Evolutionary conservation across 2,113 vertebrate species (phyloP).

Genomic region (Microtus pennsylvanicus): DNA sequence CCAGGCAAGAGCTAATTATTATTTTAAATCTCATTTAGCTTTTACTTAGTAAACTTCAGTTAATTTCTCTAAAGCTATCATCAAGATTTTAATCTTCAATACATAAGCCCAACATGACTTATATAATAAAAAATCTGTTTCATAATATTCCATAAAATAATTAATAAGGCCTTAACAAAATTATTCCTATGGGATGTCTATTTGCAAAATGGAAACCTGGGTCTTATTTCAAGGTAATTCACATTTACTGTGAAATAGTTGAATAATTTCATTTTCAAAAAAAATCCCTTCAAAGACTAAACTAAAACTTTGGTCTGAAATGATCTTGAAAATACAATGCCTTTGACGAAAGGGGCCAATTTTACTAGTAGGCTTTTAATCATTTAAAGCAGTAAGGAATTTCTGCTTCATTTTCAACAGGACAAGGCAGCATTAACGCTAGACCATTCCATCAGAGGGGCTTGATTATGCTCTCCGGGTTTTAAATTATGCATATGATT

Average conservation of each 20-base stretch:
- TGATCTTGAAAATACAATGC: slow-evolving; percentile 67
- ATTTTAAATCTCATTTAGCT: background rate
- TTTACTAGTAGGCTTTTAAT: slow-evolving; percentile 70
- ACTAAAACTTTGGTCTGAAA: slow-evolving; percentile 42
- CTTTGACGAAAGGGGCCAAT: slow-evolving; percentile 57
- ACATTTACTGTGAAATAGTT: slow-evolving; percentile 42
- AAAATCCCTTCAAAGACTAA: background rate
- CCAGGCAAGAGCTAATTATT: background rate
- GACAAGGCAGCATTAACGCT: slow-evolving; percentile 77
- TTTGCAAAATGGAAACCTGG: slow-evolving; percentile 20
- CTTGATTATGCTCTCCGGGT: slow-evolving; percentile 81
- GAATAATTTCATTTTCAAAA: slow-evolving; percentile 43
- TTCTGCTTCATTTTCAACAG: slow-evolving; percentile 75
- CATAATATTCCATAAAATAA: background rate
- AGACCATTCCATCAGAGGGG: slow-evolving; percentile 81
- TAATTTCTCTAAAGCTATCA: background rate
- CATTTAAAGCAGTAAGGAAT: slow-evolving; percentile 71
- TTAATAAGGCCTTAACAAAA: background rate
- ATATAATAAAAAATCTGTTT: background rate
- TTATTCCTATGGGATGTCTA: background rate
- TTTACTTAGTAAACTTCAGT: background rate
- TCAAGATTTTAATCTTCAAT: slow-evolving; percentile 22
- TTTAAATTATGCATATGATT: slow-evolving; percentile 82
- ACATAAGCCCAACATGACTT: background rate
- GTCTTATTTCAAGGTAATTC: slow-evolving; percentile 14